Evolutionary conservation across 2,797 vertebrate species (phyloP).

Genomic region (Leptatherina wallacei): DNA sequence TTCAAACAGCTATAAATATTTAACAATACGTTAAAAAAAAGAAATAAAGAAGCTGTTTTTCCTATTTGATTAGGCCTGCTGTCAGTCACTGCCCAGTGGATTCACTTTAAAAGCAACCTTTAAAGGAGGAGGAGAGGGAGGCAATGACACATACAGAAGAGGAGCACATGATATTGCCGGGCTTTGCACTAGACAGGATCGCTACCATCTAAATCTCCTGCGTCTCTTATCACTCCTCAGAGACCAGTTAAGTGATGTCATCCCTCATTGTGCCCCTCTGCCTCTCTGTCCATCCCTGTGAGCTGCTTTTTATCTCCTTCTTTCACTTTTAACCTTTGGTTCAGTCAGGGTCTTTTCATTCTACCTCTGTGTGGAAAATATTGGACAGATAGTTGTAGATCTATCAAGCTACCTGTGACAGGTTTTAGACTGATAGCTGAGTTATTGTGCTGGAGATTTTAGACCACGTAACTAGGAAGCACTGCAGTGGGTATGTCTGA

Average conservation of each 20-base stretch:
- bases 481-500: background rate
- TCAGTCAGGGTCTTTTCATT: background rate
- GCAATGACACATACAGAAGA: constrained; percentile 9
- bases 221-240: constrained; percentile 60
- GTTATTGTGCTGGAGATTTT: background rate
- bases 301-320: constrained; percentile 45
- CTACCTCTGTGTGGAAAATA: constrained; percentile 18
- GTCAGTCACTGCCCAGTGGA: constrained; percentile 54
- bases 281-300: constrained; percentile 34
- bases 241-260: constrained; percentile 66
- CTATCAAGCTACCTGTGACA: background rate
- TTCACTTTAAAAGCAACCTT: constrained; percentile 40
- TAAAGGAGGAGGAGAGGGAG: background rate
- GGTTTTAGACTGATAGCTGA: background rate
- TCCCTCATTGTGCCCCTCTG: constrained; percentile 43
- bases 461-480: background rate
- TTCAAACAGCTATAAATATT: constrained; percentile 75
- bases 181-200: constrained; percentile 63
- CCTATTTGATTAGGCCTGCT: constrained; percentile 59
- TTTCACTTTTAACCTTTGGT: constrained; percentile 34
- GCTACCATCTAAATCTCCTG: constrained; percentile 51
- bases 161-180: constrained; percentile 47
- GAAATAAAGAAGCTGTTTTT: constrained; percentile 60
- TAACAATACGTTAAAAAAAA: constrained; percentile 63
- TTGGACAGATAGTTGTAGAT: constrained; percentile 4